Percentiles rank a stretch among this genome's conserved stretches.
Conservation (phyloP, 2,888 invertebrate genomes). For the Netelia virgata region DNA sequence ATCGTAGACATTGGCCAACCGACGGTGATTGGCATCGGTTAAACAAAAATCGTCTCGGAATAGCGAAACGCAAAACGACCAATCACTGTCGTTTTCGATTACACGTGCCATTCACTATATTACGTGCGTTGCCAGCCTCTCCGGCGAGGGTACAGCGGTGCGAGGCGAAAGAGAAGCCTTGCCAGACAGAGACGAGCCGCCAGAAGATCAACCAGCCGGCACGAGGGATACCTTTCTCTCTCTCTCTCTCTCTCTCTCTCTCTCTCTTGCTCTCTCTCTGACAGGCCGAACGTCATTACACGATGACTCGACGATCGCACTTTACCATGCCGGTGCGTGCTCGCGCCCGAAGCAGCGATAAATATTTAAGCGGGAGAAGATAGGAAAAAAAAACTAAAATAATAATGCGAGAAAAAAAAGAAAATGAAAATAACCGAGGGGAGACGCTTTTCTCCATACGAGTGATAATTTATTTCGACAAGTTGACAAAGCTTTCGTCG, state of each 20-base stretch:
- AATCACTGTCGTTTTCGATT: background rate
- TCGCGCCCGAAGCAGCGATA: constrained; percentile 49
- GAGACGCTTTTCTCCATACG: background rate
- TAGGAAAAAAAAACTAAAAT: constrained; percentile 12
- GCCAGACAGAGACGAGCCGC: constrained; percentile 52
- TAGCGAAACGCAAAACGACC: background rate
- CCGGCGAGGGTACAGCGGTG: background rate
- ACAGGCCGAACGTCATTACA: constrained; percentile 84
- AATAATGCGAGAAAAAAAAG: constrained; percentile 24
- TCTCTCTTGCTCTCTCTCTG: constrained; percentile 41
- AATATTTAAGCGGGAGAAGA: constrained; percentile 52
- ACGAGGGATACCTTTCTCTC: constrained; percentile 50
- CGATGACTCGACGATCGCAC: constrained; percentile 82
- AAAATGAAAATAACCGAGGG: background rate
- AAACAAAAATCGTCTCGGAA: background rate
- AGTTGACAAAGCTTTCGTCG: background rate
- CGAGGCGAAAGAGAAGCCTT: constrained; percentile 20
- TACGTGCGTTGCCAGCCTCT: background rate
- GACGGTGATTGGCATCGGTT: background rate
- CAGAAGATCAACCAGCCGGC: constrained; percentile 54
- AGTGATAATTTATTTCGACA: background rate
- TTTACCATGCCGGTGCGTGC: constrained; percentile 42
- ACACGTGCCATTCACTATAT: background rate
- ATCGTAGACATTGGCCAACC: background rate
- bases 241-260: constrained; percentile 46